Evolutionary conservation across 2,113 vertebrate species (phyloP), one percentile per base, ranked within the genome.

Genomic region (Ochotona curzoniae): DNA sequence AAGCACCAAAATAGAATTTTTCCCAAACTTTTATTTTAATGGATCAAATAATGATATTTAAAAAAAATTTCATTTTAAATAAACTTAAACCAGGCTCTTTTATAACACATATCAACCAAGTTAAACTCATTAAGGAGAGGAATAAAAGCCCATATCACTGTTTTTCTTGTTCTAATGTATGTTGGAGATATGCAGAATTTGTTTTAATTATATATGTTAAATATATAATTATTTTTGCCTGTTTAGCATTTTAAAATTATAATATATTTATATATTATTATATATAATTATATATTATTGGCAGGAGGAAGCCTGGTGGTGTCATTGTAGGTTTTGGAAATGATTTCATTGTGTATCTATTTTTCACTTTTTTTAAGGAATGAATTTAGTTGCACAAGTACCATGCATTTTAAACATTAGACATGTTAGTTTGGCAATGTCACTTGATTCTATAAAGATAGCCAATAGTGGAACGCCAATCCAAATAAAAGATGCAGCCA

Each of bases 371-470:
- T 60, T 70, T 57, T 90, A 47, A 49, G 26, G 67, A 18, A 87
- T 74, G 73, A 51, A 54, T 88, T 82, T 38, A 32, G 0, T 26
- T 49, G 17, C 26, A 66, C 18, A 69, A 30, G 81, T 44, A 14
- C 7, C 2, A 15, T 8, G 0, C 9, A 28, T 78, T 96, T 93
- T 90, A 28, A 91, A 10, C 70, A 11, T 85, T 91, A 54, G 90
- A 73, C 32, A 49, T 90, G 90, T 93, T 88, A 64, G 32, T 71
- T 95, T 73, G 94, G 89, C 83, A 94, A 93, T 93, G 87, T 89
- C 63, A 74, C 8, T 49, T 82, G 69, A 38, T 73, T 89, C 66
- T 87, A 17, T 90, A 94, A 90, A 90, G 92, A 93, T 94, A 83
- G 2, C 18, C 66, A 95, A 11, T 0, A 18, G 23, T 13, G 21